phyloP scores from a whole-genome alignment of 1,140 invertebrate genomes.

The Lepidostoma basale region DNA sequence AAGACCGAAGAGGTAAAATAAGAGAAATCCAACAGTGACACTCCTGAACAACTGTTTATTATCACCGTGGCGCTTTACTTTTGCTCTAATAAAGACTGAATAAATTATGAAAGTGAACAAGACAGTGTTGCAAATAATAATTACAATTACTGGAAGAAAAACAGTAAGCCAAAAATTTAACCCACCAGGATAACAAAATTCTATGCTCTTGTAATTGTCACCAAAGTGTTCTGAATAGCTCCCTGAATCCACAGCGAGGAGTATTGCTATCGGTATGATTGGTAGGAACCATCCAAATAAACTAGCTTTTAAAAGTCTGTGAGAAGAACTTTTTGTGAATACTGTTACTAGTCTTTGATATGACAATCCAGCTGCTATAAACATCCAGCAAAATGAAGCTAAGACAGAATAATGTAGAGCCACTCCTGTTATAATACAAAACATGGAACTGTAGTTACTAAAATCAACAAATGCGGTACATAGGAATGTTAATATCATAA shows the following conservation, averaged over 20 bases:
- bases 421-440: conserved; percentile 55
- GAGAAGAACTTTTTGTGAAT: conserved; percentile 56
- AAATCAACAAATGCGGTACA: conserved; percentile 52
- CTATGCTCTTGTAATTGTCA: conserved; percentile 49
- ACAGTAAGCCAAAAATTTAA: conserved; percentile 57
- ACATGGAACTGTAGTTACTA: conserved; percentile 44
- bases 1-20: conserved; percentile 60
- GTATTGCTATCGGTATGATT: conserved; percentile 52
- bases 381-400: conserved; percentile 61
- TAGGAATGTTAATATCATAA: conserved; percentile 53
- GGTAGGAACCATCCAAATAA: conserved; percentile 57
- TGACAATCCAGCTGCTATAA: conserved; percentile 58
- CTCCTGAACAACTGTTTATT: conserved; percentile 55
- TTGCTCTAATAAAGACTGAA: conserved; percentile 57
- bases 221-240: conserved; percentile 53
- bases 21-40: conserved; percentile 56
- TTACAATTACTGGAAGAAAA: conserved; percentile 55
- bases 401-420: conserved; percentile 57
- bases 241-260: conserved; percentile 52
- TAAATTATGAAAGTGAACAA: conserved; percentile 59
- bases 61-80: conserved; percentile 57
- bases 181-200: conserved; percentile 58
- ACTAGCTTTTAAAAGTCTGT: conserved; percentile 56
- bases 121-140: conserved; percentile 56
- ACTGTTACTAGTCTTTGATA: conserved; percentile 57